A percentile compares a stretch with the other conserved stretches of the same genome.
Conservation (phyloP, 2,888 invertebrate species). For the Arctia plantaginis region DNA sequence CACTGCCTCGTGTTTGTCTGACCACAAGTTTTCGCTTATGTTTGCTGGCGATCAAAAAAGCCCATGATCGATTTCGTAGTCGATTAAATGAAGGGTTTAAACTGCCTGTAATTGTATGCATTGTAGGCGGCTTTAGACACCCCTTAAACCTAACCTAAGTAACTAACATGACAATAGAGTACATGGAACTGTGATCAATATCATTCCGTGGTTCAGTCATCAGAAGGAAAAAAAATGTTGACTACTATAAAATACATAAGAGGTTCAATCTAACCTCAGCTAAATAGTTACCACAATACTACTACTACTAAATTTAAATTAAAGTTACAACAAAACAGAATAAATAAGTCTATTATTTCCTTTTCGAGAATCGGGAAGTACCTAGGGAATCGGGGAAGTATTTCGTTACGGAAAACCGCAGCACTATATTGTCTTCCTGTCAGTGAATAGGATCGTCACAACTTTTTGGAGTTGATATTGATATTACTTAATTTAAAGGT, state of each 20-base stretch:
- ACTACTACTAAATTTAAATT: background rate
- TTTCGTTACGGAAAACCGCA: conserved; percentile 7
- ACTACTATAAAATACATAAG: background rate
- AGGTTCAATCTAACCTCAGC: background rate
- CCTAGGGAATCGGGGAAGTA: background rate
- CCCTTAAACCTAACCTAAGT: no score
- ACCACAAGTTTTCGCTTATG: background rate
- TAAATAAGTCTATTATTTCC: background rate
- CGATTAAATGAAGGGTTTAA: background rate
- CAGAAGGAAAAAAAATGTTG: background rate
- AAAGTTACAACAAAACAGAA: background rate
- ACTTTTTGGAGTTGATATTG: background rate
- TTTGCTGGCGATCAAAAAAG: background rate
- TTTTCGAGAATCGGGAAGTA: background rate
- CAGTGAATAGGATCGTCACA: background rate
- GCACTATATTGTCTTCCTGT: conserved; percentile 1
- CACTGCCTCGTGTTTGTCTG: background rate
- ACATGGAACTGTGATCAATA: background rate
- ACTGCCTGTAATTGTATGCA: no score
- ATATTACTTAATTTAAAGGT: background rate
- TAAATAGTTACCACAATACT: background rate
- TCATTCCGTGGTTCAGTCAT: background rate
- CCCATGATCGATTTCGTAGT: background rate
- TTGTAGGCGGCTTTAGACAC: no score
- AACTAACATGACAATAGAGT: background rate